These are phyloP conservation scores for Blera fallax DNA, from an alignment of 2,888 invertebrate genomes.

Conservation along the genomic window DNA sequence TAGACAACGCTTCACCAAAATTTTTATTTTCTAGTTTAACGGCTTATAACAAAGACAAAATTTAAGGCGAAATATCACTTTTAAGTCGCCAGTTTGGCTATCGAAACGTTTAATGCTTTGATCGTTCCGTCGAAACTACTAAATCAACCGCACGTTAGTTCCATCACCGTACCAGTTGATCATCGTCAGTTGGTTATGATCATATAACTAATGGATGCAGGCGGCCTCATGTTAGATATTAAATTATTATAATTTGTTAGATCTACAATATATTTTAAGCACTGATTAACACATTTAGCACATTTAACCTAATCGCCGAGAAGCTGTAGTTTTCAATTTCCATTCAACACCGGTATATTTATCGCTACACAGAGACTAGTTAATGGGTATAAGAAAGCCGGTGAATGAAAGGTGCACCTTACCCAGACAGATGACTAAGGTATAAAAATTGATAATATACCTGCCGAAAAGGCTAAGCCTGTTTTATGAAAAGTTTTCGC, in stretches of 20 bases:
- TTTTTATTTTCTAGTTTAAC: too few species aligned
- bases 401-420: neutral
- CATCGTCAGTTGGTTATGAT: neutral
- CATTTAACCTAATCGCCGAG: neutral
- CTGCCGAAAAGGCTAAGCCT: neutral
- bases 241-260: neutral
- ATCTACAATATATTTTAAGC: conserved; percentile 1
- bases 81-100: neutral
- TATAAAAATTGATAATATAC: neutral
- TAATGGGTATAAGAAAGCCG: neutral
- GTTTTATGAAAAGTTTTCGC: neutral
- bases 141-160: neutral
- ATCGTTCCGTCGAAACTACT: too few species aligned
- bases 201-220: neutral
- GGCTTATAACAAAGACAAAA: too few species aligned
- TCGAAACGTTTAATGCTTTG: too few species aligned
- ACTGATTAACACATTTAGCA: conserved; percentile 9
- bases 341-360: neutral
- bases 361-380: neutral
- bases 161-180: neutral
- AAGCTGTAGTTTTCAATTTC: neutral
- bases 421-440: neutral
- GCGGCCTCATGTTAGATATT: neutral
- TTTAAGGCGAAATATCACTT: neutral
- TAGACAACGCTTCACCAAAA: too few species aligned